Base-by-base conservation (phyloP, 2,113 vertebrate genomes). In the Neoarius graeffei region DNA sequence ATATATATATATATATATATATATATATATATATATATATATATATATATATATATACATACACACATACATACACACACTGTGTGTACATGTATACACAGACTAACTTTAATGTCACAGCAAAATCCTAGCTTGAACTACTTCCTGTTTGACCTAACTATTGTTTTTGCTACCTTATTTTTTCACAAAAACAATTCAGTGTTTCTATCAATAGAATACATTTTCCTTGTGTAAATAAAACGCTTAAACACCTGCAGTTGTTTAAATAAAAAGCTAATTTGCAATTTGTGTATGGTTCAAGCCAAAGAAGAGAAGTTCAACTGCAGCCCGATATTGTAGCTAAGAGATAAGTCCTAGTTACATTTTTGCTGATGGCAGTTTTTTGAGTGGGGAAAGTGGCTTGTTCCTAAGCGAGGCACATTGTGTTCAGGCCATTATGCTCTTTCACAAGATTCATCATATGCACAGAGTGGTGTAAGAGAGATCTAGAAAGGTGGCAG, bases 291-390 rank as follows among this genome's bases (percentile, higher is more conserved):
- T 84, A 64, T 84, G 80, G 74, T 90, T 76, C 69, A 85, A 81
- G 85, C 77, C 69, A 80, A 83, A 50, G 60, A 59, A 81, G 79
- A 76, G n/a, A 52, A 25, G 48, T 69, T 84, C 59, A 90, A 74
- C 57, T 14, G 54, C 48, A 64, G 80, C 64, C 59, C 64, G 59
- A 84, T 35, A 84, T 84, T 69, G 27, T 87, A 86, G 83, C 85
- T 88, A 86, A 85, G 71, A 90, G 79, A 81, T 84, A 88, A 81
- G 88, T 86, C 87, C 87, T 60, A 66, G 73, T 60, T 83, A 85
- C 62, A 84, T 89, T 91, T 42, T 87, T 88, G 89, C 89, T 88
- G 88, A 88, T 73, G 84, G 67, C 59, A 73, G 64, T n/a, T 60
- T 83, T 89, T 84, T 42, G 52, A 56, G n/a, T 0, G 19, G 62